These are phyloP conservation scores for Venustaconcha ellipsiformis DNA, from an alignment of 1,140 invertebrate genomes.

Conservation along the genomic window DNA sequence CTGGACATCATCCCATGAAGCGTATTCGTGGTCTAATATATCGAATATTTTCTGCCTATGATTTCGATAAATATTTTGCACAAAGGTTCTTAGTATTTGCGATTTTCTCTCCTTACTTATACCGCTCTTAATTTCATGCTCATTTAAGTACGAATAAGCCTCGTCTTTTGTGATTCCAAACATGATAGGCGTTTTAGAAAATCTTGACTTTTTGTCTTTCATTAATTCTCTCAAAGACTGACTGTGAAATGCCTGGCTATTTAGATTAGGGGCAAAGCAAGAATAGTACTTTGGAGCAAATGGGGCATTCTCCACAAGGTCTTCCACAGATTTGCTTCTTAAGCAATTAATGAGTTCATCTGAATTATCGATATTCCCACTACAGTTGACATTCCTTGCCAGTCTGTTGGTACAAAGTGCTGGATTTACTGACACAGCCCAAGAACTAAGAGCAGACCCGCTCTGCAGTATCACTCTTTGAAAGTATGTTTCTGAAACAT, in stretches of 20 bases:
- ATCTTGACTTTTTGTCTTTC: slow-evolving; percentile 25
- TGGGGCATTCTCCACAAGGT: slow-evolving; percentile 80
- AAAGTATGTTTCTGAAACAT: slow-evolving; percentile 83
- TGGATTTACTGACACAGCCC: slow-evolving; percentile 90
- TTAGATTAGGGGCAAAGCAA: slow-evolving; percentile 74
- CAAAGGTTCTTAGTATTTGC: slow-evolving; percentile 91
- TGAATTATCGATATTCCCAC: slow-evolving; percentile 69
- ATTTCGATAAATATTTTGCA: slow-evolving; percentile 86
- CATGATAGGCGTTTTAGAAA: slow-evolving; percentile 81
- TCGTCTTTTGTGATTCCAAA: slow-evolving; percentile 93
- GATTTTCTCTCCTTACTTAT: slow-evolving; percentile 91
- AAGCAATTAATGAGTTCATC: slow-evolving; percentile 84
- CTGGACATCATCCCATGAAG: slow-evolving; percentile 52
- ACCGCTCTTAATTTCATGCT: slow-evolving; percentile 91
- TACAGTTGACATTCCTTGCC: slow-evolving; percentile 86
- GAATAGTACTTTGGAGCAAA: slow-evolving; percentile 71
- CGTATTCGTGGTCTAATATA: slow-evolving; percentile 95
- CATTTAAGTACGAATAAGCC: slow-evolving; percentile 88
- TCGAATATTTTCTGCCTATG: slow-evolving; percentile 98
- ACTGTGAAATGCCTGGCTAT: slow-evolving; percentile 71
- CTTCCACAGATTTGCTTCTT: slow-evolving; percentile 81
- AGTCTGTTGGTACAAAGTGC: slow-evolving; percentile 87
- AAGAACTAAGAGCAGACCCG: slow-evolving; percentile 92
- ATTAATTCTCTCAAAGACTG: too few relatives aligned
- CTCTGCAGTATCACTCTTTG: slow-evolving; percentile 95